A percentile compares a stretch with the other conserved stretches of the same genome.
These are phyloP conservation scores for Nephrotoma appendiculata DNA, from an alignment of 2,888 invertebrate species.

Conservation along the genomic window DNA sequence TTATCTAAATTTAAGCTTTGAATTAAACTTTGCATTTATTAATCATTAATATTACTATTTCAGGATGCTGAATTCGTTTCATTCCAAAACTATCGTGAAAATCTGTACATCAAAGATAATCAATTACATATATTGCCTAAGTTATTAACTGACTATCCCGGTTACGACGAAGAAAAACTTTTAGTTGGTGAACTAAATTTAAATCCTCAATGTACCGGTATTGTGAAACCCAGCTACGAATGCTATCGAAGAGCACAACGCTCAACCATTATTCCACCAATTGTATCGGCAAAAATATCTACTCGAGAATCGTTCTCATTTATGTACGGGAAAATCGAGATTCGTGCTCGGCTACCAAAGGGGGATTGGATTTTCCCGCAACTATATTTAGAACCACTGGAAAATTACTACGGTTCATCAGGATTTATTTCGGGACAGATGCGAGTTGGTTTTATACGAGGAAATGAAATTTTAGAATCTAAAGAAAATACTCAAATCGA, in stretches of 20 bases:
- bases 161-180: conserved; percentile 18
- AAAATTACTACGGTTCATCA: conserved; percentile 43
- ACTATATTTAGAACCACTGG: conserved; percentile 47
- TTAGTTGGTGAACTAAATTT: conserved; percentile 26
- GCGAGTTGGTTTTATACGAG: conserved; percentile 52
- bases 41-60: neutral
- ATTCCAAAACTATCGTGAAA: conserved; percentile 26
- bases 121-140: conserved; percentile 29
- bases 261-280: conserved; percentile 48
- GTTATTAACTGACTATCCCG: conserved; percentile 19
- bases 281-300: conserved; percentile 46
- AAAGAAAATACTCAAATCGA: conserved; percentile 19
- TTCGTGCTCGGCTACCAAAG: conserved; percentile 54
- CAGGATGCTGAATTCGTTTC: conserved; percentile 35
- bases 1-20: conserved; percentile 12
- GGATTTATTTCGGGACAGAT: conserved; percentile 51
- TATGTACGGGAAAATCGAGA: conserved; percentile 50
- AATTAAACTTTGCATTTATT: neutral
- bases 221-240: conserved; percentile 29
- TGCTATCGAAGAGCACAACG: conserved; percentile 20
- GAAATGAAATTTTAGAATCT: conserved; percentile 35
- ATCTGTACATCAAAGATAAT: conserved; percentile 23
- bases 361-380: conserved; percentile 70
- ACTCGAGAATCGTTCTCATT: conserved; percentile 49
- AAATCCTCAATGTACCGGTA: conserved; percentile 34